Evolutionary conservation across 2,113 vertebrate species (phyloP).

Genomic region (Equus quagga): DNA sequence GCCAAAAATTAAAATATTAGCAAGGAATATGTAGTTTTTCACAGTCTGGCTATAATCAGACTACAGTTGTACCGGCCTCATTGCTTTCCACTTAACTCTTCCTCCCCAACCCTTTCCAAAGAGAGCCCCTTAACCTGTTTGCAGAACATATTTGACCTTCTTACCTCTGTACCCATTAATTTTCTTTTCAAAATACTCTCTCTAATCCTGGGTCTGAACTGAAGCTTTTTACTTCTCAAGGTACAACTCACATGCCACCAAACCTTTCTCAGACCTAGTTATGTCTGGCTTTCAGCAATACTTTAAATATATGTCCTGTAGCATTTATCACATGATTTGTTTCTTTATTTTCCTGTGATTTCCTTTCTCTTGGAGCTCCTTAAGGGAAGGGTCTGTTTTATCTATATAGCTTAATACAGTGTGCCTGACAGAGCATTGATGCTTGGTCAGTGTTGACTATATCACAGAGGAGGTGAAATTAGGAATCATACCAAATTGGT

Average conservation of each 20-base stretch:
- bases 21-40: background rate
- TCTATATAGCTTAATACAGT: background rate
- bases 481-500: background rate
- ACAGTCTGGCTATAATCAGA: background rate
- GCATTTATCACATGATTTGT: background rate
- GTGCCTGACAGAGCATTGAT: background rate
- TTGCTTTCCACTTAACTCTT: background rate
- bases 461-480: background rate
- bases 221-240: background rate
- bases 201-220: background rate
- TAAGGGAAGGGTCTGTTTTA: background rate
- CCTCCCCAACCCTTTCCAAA: background rate
- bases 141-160: background rate
- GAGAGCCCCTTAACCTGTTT: background rate
- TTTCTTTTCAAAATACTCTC: background rate
- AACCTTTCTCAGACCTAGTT: background rate
- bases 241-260: background rate
- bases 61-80: background rate
- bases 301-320: background rate
- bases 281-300: background rate
- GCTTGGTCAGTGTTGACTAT: background rate
- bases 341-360: background rate
- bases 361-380: background rate
- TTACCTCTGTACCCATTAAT: background rate
- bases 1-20: background rate